These are phyloP conservation scores for Acrocephalus kingi DNA, from an alignment of 2,113 vertebrate species.

Conservation along the genomic window DNA sequence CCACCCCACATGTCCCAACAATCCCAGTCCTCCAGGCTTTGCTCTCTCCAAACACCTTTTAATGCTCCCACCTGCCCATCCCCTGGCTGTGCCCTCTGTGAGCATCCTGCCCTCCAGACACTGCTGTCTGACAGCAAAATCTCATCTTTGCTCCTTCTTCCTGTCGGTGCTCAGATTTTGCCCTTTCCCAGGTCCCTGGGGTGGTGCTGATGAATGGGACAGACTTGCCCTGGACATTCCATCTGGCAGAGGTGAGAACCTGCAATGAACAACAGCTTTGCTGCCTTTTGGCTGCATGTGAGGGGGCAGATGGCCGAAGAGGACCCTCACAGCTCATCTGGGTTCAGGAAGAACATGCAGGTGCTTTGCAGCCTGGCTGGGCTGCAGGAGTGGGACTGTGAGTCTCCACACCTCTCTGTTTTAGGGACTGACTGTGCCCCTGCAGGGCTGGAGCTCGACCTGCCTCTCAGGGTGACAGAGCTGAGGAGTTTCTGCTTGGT, in stretches of 20 bases:
- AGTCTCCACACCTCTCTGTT: rapidly evolving
- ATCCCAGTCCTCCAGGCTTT: not conserved
- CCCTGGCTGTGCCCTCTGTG: too few relatives aligned
- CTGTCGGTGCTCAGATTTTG: rapidly evolving
- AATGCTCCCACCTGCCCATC: rapidly evolving
- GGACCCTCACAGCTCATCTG: not conserved
- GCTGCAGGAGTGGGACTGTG: rapidly evolving
- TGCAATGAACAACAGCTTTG: not conserved
- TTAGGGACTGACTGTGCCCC: not conserved
- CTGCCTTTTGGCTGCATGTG: not conserved
- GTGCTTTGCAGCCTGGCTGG: not conserved
- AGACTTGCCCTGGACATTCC: not conserved
- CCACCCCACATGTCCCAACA: not conserved
- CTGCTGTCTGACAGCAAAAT: not conserved
- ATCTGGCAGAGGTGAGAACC: not conserved
- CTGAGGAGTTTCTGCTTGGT: not conserved
- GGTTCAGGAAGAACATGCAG: too few relatives aligned
- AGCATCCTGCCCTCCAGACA: not conserved
- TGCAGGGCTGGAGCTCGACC: rapidly evolving
- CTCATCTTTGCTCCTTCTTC: not conserved
- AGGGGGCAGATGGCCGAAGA: not conserved
- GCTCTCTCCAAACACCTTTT: not conserved
- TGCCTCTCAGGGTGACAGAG: rapidly evolving
- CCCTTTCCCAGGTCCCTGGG: not conserved
- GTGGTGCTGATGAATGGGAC: not conserved